Conservation (phyloP, 2,888 invertebrate genomes). For the Unio delphinus region DNA sequence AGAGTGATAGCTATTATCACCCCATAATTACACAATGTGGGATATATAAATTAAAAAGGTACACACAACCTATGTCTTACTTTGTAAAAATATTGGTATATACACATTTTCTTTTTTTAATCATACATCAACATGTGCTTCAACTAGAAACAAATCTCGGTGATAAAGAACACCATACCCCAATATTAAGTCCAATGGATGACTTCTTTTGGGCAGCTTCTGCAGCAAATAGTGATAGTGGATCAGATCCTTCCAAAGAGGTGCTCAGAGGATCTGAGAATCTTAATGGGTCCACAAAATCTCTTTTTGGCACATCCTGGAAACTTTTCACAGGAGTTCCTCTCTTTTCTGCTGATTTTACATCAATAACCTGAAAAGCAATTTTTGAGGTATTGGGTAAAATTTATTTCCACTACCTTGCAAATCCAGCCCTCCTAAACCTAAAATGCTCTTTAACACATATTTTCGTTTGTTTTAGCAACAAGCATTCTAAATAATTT, state of each 20-base stretch:
- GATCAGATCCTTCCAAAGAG: slow-evolving; percentile 82
- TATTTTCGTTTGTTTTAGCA: no score
- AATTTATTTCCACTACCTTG: not conserved
- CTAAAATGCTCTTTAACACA: no score
- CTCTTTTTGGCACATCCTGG: slow-evolving; percentile 11
- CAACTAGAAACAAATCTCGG: no score
- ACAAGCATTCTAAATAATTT: not conserved
- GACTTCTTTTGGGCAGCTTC: slow-evolving; percentile 76
- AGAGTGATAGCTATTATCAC: slow-evolving; percentile 1
- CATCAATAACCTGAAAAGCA: slow-evolving; percentile 60
- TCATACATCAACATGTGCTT: slow-evolving; percentile 2
- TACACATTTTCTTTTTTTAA: no score
- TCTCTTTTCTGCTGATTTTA: slow-evolving; percentile 50
- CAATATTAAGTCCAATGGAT: slow-evolving; percentile 33
- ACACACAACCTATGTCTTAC: not conserved
- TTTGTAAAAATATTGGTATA: not conserved
- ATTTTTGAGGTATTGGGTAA: not conserved
- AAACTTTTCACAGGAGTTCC: slow-evolving; percentile 28
- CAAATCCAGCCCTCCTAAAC: no score
- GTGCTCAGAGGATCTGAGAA: slow-evolving; percentile 56
- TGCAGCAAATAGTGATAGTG: slow-evolving; percentile 80
- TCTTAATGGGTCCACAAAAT: slow-evolving; percentile 47
- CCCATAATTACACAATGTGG: not conserved
- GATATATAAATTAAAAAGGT: not conserved
- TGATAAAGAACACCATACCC: slow-evolving; percentile 15